A percentile compares a stretch with the other conserved stretches of the same genome.
Evolutionary conservation across 2,113 vertebrate species (phyloP).

Genomic region (Mustelus asterias): DNA sequence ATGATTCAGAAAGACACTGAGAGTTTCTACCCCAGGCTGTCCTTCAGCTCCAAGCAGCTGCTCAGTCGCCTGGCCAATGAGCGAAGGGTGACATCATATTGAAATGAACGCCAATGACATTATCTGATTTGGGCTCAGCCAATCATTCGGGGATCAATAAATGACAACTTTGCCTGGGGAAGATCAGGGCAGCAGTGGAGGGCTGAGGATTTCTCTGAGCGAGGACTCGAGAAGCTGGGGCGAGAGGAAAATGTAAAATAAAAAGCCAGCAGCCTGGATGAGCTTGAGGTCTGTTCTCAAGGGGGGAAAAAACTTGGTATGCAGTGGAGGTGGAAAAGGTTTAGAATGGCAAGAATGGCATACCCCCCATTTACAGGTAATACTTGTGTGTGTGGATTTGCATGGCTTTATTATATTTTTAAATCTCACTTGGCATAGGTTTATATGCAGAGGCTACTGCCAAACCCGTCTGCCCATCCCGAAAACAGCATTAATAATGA

Average conservation of each 20-base stretch:
- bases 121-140: constrained; percentile 17
- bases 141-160: constrained; percentile 19
- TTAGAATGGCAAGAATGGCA: constrained; percentile 30
- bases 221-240: neutral
- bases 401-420: no score
- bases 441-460: neutral
- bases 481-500: neutral
- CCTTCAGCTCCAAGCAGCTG: constrained; percentile 78
- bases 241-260: neutral
- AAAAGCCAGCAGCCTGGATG: neutral
- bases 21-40: constrained; percentile 77
- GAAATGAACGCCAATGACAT: constrained; percentile 57
- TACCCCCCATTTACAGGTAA: constrained; percentile 34
- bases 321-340: constrained; percentile 24
- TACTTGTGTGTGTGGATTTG: neutral
- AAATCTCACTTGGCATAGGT: neutral
- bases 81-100: constrained; percentile 86
- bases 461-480: neutral
- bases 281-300: neutral
- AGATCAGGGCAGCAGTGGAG: neutral
- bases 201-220: neutral
- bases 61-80: constrained; percentile 70
- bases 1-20: constrained; percentile 69
- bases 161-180: neutral
- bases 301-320: neutral